Evolutionary conservation across 53 echinoderm and acorn worm species (phyloP).

Genomic region (Stichopus horrens): DNA sequence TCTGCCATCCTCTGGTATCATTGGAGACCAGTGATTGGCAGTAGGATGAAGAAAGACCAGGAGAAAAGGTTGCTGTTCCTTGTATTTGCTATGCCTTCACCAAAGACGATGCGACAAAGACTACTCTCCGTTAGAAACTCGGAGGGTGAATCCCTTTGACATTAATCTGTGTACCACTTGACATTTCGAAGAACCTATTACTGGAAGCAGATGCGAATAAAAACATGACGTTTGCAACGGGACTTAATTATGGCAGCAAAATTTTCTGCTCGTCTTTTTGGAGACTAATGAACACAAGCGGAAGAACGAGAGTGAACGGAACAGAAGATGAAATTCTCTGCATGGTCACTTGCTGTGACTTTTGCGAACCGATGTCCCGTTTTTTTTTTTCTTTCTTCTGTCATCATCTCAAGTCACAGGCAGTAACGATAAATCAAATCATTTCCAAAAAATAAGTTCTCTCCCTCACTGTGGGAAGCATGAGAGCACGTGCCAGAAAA

Average conservation of each 20-base stretch:
- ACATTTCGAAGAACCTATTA: conserved; percentile 12
- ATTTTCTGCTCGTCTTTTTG: background rate
- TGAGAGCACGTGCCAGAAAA: too few relatives aligned
- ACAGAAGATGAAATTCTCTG: background rate
- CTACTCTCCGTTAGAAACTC: background rate
- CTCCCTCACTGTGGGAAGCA: too few relatives aligned
- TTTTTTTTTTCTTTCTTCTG: too few relatives aligned
- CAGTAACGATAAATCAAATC: background rate
- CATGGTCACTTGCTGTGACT: too few relatives aligned
- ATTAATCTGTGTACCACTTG: conserved; percentile 16
- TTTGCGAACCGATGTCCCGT: too few relatives aligned
- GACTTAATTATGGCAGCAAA: conserved; percentile 8
- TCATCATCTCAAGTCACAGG: background rate
- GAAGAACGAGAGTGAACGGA: background rate
- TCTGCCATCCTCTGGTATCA: background rate
- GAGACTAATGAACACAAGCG: background rate
- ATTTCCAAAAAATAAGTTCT: background rate
- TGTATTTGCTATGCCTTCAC: background rate
- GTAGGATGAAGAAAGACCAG: background rate
- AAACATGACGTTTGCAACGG: conserved; percentile 12
- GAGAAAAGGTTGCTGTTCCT: too few relatives aligned
- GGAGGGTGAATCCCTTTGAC: background rate
- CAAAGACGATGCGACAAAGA: background rate
- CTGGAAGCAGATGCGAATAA: background rate
- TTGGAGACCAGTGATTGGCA: background rate